Evolutionary conservation across 2,113 vertebrate genomes (phyloP), one percentile per base, ranked within the genome.

Genomic region (Callospermophilus lateralis): DNA sequence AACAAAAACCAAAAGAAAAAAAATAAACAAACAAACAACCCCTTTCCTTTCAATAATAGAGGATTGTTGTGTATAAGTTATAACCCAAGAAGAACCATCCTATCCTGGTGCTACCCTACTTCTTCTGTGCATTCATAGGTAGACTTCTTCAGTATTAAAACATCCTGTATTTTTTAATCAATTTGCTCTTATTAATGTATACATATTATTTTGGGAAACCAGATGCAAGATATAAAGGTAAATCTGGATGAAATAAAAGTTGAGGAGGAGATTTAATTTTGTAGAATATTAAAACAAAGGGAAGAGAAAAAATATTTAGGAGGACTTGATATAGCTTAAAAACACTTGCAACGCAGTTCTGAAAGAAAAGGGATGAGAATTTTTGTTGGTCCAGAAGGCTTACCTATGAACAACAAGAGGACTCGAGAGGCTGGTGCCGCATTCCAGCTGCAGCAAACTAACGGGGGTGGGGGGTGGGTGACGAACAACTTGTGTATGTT

Each of bases 331-430:
- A 48, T 55, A 42, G 73, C 37, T 92, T 24, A 55, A 89, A 86
- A 79, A 32, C 26, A 90, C 45, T 89, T 83, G 24, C 45, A 67
- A 87, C 67, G 26, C 22, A 90, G 32, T 37, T 24, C 55, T 45
- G 81, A 92, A 45, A 30, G 39, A 84, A 45, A 94, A 55, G 17
- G 17, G n/a, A 51, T 83, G 34, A 77, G 10, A 94, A 72, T 96
- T 87, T 74, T 17, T 67, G 8, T 68, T 24, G 68, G 16, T 70
- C 19, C 22, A 26, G 12, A 65, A 32, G 39, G 39, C 77, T 63
- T 78, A 45, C 22, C 26, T 78, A 39, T 51, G 55, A 61, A 90
- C 19, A 65, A 91, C 16, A 1, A 74, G 8, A 73, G 12, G 84
- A 89, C 30, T 32, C 61, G 11, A 65, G n/a, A 92, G 39, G 17